Base-by-base conservation (phyloP, 2,797 vertebrate genomes). In the Catostomus latipinnis region DNA sequence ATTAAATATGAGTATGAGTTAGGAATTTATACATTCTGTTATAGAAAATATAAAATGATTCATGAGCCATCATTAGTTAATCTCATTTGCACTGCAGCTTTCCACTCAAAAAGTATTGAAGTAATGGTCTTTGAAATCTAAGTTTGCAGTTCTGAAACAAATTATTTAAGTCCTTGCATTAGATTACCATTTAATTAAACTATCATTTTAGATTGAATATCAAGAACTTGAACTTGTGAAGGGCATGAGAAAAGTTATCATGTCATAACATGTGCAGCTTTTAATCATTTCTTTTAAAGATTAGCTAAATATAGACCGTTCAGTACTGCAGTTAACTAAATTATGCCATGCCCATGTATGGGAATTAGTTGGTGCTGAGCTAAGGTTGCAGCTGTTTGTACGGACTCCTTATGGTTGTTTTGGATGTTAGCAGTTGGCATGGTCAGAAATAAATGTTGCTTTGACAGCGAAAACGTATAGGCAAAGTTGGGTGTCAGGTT, bases 311-410 rank as follows among this genome's bases (percentile, higher is more conserved):
- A 62, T 46, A 52, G 34, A 53, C 61, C n/a, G 8, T 8, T 46
- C 22, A 56, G 5, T 16, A 11, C 49, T 56, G 43, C 43, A 13
- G 50, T 22, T 1, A 63, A 54, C 50, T 9, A 48, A 71, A 48
- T 71, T 22, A 63, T 18, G n/a, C n/a, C 49, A 6, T 54, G 61
- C 0, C 50, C 43, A 10, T 46, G 52, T 46, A 54, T 46, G 50
- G 22, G 11, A 56, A 48, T 54, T 5, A 49, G 50, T 14, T 56
- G 1, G 8, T 22, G 58, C 68, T 71, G 58, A 78, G 12, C 14
- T 78, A 78, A 78, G 68, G 48, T 63, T 56, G 76, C 76, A 78
- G 76, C 76, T 78, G 76, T 54, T 71, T 48, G 5, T 16, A 45
- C 3, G 0, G 6, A 70, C 76, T 63, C 7, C 9, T 4, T 58